Conservation (phyloP, 2,113 vertebrate species). For the Macquaria ambigua region DNA sequence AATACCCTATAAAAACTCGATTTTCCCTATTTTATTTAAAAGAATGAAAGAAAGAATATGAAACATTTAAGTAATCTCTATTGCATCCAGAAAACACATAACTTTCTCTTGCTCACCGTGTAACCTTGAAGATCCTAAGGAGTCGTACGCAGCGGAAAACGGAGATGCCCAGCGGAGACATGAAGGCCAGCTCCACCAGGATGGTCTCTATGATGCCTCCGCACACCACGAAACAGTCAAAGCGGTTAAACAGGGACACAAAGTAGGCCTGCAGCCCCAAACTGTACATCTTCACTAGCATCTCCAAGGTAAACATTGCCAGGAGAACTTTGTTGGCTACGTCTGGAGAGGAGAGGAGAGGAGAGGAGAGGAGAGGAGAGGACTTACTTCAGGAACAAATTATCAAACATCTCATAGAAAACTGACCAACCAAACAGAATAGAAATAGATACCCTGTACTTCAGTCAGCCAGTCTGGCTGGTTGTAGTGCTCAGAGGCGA, state of each 20-base stretch:
- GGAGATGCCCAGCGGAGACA: constrained; percentile 98
- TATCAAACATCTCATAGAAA: not conserved
- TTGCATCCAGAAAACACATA: not conserved
- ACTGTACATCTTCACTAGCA: constrained; percentile 99
- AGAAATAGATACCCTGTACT: constrained; percentile 89
- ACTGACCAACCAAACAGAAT: not conserved
- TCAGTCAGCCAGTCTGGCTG: constrained; percentile 96
- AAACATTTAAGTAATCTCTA: not conserved
- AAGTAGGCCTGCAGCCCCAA: constrained; percentile 98
- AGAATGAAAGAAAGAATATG: not conserved
- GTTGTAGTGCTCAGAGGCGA: constrained; percentile 98
- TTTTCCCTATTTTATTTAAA: not conserved
- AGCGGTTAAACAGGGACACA: constrained; percentile 98
- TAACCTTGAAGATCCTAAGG: constrained; percentile 98
- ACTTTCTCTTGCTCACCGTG: constrained; percentile 87
- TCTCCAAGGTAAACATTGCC: constrained; percentile 97
- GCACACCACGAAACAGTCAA: constrained; percentile 99
- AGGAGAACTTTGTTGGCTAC: constrained; percentile 97
- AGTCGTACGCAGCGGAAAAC: constrained; percentile 98
- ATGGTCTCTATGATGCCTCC: constrained; percentile 98
- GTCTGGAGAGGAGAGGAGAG: constrained; percentile 80
- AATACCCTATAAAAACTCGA: too few relatives aligned
- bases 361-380: constrained; percentile 27
- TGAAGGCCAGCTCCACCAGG: constrained; percentile 96
- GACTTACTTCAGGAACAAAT: not conserved